A percentile compares a stretch with the other conserved stretches of the same genome.
phyloP scores from a whole-genome alignment of 2,113 vertebrate genomes.

The Ictalurus furcatus region DNA sequence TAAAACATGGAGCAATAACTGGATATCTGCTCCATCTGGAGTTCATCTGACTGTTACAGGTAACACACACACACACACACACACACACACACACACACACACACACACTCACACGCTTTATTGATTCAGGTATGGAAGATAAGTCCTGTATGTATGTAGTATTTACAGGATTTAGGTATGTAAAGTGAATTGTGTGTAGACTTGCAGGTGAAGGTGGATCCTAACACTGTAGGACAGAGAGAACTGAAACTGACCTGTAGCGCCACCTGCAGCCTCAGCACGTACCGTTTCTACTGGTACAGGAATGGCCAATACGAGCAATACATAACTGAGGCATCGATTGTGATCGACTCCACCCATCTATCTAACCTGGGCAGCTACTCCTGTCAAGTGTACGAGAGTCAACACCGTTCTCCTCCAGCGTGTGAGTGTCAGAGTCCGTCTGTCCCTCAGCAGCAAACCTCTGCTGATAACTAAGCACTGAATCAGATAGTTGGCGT shows the following conservation, averaged over 20 bases:
- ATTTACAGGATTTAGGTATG: background rate
- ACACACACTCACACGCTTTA: background rate
- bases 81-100: background rate
- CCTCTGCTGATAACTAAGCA: background rate
- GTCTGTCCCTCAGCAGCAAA: background rate
- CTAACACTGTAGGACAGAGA: background rate
- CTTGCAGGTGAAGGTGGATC: slow-evolving; percentile 13
- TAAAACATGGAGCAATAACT: background rate
- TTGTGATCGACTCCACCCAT: background rate
- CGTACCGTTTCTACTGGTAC: background rate
- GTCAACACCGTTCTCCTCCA: background rate
- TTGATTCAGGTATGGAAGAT: background rate
- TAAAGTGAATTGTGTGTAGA: background rate
- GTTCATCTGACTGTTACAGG: slow-evolving; percentile 34
- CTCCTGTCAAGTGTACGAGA: background rate
- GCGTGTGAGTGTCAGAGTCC: background rate
- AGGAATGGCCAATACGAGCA: background rate
- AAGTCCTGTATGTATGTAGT: background rate
- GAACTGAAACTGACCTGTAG: slow-evolving; percentile 30
- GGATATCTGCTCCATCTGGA: background rate
- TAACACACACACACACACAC: background rate
- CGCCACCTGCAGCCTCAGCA: slow-evolving; percentile 25
- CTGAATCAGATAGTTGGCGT: background rate
- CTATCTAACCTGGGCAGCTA: background rate
- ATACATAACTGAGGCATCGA: background rate